phyloP scores from a whole-genome alignment of 2,113 vertebrate species.

The Elgaria multicarinata region DNA sequence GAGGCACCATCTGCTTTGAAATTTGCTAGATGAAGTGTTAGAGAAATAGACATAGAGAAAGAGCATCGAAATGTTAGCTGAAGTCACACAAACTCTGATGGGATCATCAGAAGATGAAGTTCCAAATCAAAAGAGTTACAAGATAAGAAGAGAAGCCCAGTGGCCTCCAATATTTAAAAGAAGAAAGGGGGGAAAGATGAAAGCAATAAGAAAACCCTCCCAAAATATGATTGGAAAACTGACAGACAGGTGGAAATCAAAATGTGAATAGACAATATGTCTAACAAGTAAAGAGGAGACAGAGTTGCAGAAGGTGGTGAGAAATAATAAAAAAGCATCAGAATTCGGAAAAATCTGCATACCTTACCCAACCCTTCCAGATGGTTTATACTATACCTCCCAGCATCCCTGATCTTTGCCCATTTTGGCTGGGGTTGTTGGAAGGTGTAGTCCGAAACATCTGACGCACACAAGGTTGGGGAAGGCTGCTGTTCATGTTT shows the following conservation, averaged over 20 bases:
- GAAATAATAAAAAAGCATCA: neutral
- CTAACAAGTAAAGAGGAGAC: neutral
- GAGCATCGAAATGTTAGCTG: neutral
- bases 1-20: neutral
- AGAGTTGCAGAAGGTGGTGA: neutral
- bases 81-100: neutral
- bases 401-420: too few relatives aligned
- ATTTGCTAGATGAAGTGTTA: neutral
- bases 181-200: neutral
- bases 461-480: too few relatives aligned
- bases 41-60: neutral
- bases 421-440: too few relatives aligned
- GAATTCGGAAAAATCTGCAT: neutral
- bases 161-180: neutral
- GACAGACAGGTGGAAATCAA: neutral
- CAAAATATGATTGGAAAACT: neutral
- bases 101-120: slow-evolving; percentile 1
- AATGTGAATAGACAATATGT: neutral
- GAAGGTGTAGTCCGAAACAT: too few relatives aligned
- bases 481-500: too few relatives aligned
- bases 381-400: too few relatives aligned
- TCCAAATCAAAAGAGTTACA: neutral
- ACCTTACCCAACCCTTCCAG: too few relatives aligned
- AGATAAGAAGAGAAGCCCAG: neutral
- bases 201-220: neutral